Percentiles rank a stretch among this genome's conserved stretches.
These are phyloP conservation scores for Apamea sordens DNA, from an alignment of 2,888 invertebrate species.

Conservation along the genomic window DNA sequence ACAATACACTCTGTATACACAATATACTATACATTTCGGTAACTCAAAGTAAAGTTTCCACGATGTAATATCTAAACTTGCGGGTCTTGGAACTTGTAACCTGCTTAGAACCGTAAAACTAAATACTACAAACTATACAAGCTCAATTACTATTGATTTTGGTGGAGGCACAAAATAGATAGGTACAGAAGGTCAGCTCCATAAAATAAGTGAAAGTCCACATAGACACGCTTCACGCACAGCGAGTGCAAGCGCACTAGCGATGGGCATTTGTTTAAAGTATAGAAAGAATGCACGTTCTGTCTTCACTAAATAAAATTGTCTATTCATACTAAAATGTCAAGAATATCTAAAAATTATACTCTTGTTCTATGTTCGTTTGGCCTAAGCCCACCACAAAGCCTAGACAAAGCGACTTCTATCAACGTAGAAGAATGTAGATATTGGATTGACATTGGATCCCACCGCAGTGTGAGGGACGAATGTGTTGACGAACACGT, in stretches of 20 bases:
- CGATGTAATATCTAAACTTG: constrained; percentile 62
- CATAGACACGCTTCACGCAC: neutral
- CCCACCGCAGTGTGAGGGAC: too few species aligned
- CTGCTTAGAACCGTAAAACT: constrained; percentile 56
- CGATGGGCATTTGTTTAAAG: neutral
- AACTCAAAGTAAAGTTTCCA: constrained; percentile 47
- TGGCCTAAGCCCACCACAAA: neutral
- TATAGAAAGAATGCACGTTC: neutral
- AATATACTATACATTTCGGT: constrained; percentile 26
- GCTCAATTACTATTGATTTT: constrained; percentile 55
- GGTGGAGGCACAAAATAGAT: neutral
- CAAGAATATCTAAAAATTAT: neutral
- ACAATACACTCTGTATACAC: constrained; percentile 19
- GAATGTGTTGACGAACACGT: too few species aligned
- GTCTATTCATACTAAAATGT: neutral
- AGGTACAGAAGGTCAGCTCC: neutral
- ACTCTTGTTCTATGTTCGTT: neutral
- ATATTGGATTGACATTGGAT: neutral
- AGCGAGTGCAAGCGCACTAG: neutral
- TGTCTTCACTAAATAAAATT: neutral
- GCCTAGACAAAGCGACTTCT: neutral
- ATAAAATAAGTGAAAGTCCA: neutral
- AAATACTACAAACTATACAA: constrained; percentile 49
- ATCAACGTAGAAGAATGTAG: neutral
- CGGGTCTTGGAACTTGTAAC: constrained; percentile 49